These are phyloP conservation scores for Eolophus roseicapilla DNA, from an alignment of 2,113 vertebrate genomes.

Conservation along the genomic window DNA sequence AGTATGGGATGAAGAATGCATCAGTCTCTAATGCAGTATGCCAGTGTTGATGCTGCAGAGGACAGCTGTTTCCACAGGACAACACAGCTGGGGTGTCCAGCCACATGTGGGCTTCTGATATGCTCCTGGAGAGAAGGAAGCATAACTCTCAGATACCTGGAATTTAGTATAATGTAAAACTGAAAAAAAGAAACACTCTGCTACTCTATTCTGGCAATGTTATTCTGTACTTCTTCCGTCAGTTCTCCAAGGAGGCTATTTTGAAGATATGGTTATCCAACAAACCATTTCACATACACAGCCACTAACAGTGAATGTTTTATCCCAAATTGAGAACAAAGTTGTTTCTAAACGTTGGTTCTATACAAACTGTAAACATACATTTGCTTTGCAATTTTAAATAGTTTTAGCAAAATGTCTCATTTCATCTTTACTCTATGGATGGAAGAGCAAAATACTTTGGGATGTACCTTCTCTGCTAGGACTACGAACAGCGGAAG, in stretches of 20 bases:
- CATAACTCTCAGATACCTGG: not conserved
- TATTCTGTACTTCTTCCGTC: not conserved
- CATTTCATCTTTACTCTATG: not conserved
- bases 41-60: not conserved
- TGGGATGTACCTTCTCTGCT: not conserved
- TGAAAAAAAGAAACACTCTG: not conserved
- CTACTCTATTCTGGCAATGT: not conserved
- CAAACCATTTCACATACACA: not conserved
- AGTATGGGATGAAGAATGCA: not conserved
- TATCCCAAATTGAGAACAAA: not conserved
- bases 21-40: not conserved
- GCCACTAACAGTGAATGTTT: not conserved
- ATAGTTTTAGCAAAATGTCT: not conserved
- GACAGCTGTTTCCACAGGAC: not conserved
- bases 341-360: not conserved
- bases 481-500: not conserved
- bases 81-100: not conserved
- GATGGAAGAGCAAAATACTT: not conserved
- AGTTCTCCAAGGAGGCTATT: not conserved
- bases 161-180: not conserved
- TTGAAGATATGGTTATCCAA: not conserved
- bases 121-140: not conserved
- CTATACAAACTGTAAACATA: not conserved
- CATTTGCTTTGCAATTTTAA: not conserved
- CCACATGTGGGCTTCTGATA: not conserved